These are phyloP conservation scores for Octopus sinensis DNA, from an alignment of 1,140 invertebrate genomes.

Conservation along the genomic window DNA sequence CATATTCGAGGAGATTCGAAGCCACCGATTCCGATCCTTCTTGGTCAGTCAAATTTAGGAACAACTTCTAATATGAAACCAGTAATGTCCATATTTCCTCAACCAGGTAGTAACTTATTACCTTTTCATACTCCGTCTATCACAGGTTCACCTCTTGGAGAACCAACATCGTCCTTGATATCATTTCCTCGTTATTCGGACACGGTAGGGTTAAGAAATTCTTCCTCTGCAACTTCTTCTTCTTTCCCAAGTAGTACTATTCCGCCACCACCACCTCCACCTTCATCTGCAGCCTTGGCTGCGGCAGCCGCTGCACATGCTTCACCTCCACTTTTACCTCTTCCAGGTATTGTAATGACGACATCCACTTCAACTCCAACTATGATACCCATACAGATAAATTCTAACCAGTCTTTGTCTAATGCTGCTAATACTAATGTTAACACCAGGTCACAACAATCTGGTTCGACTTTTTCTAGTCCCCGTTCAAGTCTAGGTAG, in stretches of 20 bases:
- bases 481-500: slow-evolving; percentile 64
- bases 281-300: background rate
- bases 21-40: slow-evolving; percentile 8
- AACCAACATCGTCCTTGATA: too few relatives aligned
- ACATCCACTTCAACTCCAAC: background rate
- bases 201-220: background rate
- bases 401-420: background rate
- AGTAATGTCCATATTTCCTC: too few relatives aligned
- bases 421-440: background rate
- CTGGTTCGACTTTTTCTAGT: slow-evolving; percentile 58
- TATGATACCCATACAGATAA: background rate
- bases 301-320: background rate
- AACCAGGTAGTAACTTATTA: too few relatives aligned
- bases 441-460: background rate
- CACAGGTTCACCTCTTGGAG: too few relatives aligned
- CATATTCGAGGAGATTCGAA: background rate
- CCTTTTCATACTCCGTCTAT: too few relatives aligned
- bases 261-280: background rate
- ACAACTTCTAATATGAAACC: too few relatives aligned
- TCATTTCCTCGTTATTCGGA: background rate
- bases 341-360: background rate
- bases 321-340: background rate
- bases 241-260: background rate
- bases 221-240: background rate
- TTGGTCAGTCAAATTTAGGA: background rate